Evolutionary conservation across 2,797 vertebrate species (phyloP).

Genomic region (Parauchenoglanis punctatus): DNA sequence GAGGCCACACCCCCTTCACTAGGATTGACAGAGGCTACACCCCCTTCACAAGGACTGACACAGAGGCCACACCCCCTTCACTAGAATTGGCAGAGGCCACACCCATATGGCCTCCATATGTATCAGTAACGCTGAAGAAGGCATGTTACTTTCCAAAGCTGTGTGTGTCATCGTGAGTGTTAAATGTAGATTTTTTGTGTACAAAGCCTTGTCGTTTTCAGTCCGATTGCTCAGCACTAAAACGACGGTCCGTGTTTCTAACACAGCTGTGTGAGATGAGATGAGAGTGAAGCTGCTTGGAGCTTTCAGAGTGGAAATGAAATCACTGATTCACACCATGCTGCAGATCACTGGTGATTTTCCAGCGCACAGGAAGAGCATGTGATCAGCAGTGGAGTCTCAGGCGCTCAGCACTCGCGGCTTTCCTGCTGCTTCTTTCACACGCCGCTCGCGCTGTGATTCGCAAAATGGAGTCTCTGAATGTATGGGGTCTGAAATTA

Average conservation of each 20-base stretch:
- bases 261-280: neutral
- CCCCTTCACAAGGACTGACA: neutral
- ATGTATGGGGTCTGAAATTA: neutral
- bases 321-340: conserved; percentile 37
- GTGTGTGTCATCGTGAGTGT: conserved; percentile 13
- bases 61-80: neutral
- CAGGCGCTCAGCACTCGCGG: neutral
- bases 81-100: neutral
- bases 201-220: conserved; percentile 2
- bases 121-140: neutral
- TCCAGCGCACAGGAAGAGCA: conserved; percentile 18
- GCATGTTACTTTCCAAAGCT: neutral
- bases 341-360: conserved; percentile 19
- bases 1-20: neutral
- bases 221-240: neutral
- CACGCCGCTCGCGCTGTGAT: neutral
- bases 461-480: neutral
- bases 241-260: neutral
- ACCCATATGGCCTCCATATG: neutral
- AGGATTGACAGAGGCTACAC: neutral
- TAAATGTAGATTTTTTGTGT: conserved; percentile 14
- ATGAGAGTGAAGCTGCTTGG: conserved; percentile 22
- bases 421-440: neutral
- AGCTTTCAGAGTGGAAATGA: conserved; percentile 37
- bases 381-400: neutral